Percentiles rank a stretch among this genome's conserved stretches.
Conservation (phyloP, 2,113 vertebrate genomes). For the Halcyon malimbica region DNA sequence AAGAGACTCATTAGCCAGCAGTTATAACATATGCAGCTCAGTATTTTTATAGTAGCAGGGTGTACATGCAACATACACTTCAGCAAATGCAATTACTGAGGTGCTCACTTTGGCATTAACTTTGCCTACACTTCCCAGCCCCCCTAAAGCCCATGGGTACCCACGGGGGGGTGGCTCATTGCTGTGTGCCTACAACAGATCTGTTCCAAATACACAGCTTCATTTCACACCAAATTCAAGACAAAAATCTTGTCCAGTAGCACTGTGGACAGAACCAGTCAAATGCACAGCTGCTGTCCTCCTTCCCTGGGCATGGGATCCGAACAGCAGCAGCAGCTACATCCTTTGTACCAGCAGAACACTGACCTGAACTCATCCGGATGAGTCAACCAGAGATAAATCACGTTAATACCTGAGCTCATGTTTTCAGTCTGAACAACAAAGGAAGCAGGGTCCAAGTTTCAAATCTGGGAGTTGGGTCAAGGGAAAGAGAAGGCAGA, state of each 20-base stretch:
- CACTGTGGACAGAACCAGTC: background rate
- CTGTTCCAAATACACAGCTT: too few relatives aligned
- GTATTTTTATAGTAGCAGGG: background rate
- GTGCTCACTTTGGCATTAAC: background rate
- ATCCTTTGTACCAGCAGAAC: background rate
- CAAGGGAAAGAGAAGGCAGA: background rate
- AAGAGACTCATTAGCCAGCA: constrained; percentile 45
- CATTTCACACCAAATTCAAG: background rate
- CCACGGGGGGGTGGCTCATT: background rate
- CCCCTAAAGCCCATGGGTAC: background rate
- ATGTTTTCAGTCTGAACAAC: background rate
- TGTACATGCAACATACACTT: rapidly evolving
- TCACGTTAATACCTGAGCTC: background rate
- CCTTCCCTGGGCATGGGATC: too few relatives aligned
- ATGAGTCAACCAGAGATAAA: rapidly evolving
- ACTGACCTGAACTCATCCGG: background rate
- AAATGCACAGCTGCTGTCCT: too few relatives aligned
- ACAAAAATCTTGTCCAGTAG: too few relatives aligned
- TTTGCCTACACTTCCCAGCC: background rate
- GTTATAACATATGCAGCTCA: background rate
- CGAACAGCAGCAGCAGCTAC: background rate
- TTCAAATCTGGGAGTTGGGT: background rate
- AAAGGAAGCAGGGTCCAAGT: background rate
- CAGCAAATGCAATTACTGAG: rapidly evolving
- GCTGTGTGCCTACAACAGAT: background rate